These are phyloP conservation scores for Sinhomidia bicolor DNA, from an alignment of 2,888 invertebrate species.

Conservation along the genomic window DNA sequence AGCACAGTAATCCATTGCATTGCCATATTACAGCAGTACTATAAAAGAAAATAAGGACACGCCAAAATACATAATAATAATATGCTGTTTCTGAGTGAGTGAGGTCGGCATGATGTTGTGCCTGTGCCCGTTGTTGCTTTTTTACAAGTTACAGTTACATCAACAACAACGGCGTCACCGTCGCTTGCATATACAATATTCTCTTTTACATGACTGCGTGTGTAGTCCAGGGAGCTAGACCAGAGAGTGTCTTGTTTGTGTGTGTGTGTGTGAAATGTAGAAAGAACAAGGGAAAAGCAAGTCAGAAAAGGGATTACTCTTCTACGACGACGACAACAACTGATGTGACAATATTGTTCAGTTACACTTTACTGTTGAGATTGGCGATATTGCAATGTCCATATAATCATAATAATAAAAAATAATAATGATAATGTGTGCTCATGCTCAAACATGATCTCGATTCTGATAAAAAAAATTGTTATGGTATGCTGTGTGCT, in stretches of 20 bases:
- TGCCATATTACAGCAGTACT: not conserved
- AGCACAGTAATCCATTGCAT: not conserved
- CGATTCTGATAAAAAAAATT: not conserved
- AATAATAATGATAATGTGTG: not conserved
- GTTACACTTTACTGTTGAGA: not conserved
- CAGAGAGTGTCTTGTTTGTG: too few species aligned
- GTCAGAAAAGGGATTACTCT: not conserved
- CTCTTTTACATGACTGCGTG: not conserved
- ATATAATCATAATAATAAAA: constrained; percentile 12
- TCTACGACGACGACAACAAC: too few species aligned
- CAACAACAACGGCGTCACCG: not conserved
- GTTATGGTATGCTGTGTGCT: not conserved
- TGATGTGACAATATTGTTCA: constrained; percentile 10
- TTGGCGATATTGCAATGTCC: not conserved
- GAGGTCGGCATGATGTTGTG: constrained; percentile 1
- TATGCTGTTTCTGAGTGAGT: not conserved
- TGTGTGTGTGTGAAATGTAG: constrained; percentile 12
- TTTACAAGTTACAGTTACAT: not conserved
- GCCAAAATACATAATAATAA: not conserved
- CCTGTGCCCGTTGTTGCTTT: constrained; percentile 29
- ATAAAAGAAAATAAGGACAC: constrained; percentile 1
- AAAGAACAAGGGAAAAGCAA: constrained; percentile 27
- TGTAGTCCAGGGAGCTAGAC: too few species aligned
- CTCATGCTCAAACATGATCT: constrained; percentile 7
- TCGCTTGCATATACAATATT: not conserved